Evolutionary conservation across 1,140 invertebrate genomes (phyloP).

Genomic region (Delia radicum): DNA sequence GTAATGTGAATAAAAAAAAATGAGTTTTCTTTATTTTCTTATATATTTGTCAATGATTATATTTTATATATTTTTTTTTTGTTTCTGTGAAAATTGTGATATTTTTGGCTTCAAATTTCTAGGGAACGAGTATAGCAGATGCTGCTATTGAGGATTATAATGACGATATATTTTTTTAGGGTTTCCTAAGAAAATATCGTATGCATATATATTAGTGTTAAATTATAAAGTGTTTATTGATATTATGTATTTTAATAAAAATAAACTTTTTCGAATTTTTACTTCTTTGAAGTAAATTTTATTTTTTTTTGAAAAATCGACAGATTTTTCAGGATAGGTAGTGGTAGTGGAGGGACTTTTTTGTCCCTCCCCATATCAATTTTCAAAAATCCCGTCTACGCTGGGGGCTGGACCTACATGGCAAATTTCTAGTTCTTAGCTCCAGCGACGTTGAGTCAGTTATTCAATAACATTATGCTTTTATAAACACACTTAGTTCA

Average conservation of each 20-base stretch:
- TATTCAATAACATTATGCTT: too few relatives aligned
- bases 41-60: background rate
- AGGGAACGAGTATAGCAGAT: background rate
- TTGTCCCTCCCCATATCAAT: too few relatives aligned
- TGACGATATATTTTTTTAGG: background rate
- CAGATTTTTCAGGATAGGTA: too few relatives aligned
- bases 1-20: background rate
- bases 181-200: background rate
- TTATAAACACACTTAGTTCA: too few relatives aligned
- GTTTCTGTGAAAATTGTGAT: constrained; percentile 6
- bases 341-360: too few relatives aligned
- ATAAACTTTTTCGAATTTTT: too few relatives aligned
- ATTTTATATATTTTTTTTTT: constrained; percentile 7
- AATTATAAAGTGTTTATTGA: constrained; percentile 8
- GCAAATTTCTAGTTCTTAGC: too few relatives aligned
- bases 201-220: background rate
- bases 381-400: too few relatives aligned
- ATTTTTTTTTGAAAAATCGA: too few relatives aligned
- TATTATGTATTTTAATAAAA: constrained; percentile 3
- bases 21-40: background rate
- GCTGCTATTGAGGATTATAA: background rate
- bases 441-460: too few relatives aligned
- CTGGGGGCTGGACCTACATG: too few relatives aligned
- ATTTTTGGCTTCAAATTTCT: constrained; percentile 15
- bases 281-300: too few relatives aligned